Conservation (phyloP, 1,140 invertebrate species). For the Plutomurus gul region DNA sequence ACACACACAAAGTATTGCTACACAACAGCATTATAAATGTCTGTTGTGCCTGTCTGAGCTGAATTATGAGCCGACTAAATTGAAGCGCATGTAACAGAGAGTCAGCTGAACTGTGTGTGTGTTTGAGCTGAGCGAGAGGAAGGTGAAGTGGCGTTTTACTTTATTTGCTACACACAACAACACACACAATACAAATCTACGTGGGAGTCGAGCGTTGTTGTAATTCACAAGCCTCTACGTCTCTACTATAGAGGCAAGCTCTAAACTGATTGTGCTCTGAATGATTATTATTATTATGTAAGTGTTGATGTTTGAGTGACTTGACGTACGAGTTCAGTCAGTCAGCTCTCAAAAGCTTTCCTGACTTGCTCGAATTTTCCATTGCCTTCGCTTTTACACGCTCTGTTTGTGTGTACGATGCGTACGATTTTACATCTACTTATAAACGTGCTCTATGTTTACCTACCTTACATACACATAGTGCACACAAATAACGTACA, state of each 20-base stretch:
- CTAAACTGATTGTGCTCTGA: slow-evolving; percentile 20
- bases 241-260: slow-evolving; percentile 5
- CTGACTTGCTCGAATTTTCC: not conserved
- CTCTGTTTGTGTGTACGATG: not conserved
- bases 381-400: no score
- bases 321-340: slow-evolving; percentile 12
- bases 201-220: slow-evolving; percentile 18
- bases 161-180: no score
- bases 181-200: slow-evolving; percentile 2
- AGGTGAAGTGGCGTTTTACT: no score
- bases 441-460: no score
- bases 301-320: slow-evolving; percentile 26
- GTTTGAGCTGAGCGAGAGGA: no score
- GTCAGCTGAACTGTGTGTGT: no score
- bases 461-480: no score
- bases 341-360: not conserved
- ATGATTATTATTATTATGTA: slow-evolving; percentile 30
- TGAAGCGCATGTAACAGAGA: not conserved
- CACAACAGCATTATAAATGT: not conserved
- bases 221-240: slow-evolving; percentile 12
- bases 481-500: no score
- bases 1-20: no score
- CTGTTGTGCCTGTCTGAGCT: not conserved
- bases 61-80: not conserved
- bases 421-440: no score